phyloP scores from a whole-genome alignment of 1,140 invertebrate genomes.

The Cotesia typhae region DNA sequence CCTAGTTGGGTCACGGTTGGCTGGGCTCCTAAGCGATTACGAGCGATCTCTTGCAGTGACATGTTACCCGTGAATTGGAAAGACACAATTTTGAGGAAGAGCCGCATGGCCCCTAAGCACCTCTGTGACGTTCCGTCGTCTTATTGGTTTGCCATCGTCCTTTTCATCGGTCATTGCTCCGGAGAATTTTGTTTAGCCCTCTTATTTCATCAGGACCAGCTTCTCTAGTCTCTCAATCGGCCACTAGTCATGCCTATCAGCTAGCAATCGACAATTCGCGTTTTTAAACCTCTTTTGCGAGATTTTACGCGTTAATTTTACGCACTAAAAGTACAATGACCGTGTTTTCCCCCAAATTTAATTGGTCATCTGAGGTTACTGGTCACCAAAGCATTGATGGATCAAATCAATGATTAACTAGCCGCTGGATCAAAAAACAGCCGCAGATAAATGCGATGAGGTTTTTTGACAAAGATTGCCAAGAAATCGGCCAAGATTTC shows the following conservation, averaged over 20 bases:
- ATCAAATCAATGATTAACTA: too few relatives aligned
- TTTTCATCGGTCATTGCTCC: constrained; percentile 58
- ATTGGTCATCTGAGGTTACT: constrained; percentile 19
- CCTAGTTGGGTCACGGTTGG: not conserved
- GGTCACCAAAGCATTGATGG: not conserved
- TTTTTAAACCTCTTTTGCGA: constrained; percentile 3
- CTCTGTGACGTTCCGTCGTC: constrained; percentile 55
- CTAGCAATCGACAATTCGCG: too few relatives aligned
- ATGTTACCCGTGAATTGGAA: constrained; percentile 63
- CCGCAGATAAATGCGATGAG: too few relatives aligned
- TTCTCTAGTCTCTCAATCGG: constrained; percentile 6
- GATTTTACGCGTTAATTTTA: constrained; percentile 7
- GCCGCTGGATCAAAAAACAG: too few relatives aligned
- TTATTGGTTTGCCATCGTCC: constrained; percentile 58
- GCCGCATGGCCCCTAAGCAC: constrained; percentile 63
- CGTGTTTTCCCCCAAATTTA: constrained; percentile 65
- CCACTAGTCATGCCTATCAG: not conserved
- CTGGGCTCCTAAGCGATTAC: not conserved
- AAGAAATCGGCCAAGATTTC: constrained; percentile 50
- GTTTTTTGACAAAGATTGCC: too few relatives aligned
- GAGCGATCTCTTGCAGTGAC: constrained; percentile 39
- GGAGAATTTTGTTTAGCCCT: constrained; percentile 42
- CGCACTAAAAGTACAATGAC: constrained; percentile 56
- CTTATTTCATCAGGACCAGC: constrained; percentile 55
- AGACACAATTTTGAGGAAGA: constrained; percentile 67